These are phyloP conservation scores for Condylostylus longicornis DNA, from an alignment of 1,140 invertebrate species.

Conservation along the genomic window DNA sequence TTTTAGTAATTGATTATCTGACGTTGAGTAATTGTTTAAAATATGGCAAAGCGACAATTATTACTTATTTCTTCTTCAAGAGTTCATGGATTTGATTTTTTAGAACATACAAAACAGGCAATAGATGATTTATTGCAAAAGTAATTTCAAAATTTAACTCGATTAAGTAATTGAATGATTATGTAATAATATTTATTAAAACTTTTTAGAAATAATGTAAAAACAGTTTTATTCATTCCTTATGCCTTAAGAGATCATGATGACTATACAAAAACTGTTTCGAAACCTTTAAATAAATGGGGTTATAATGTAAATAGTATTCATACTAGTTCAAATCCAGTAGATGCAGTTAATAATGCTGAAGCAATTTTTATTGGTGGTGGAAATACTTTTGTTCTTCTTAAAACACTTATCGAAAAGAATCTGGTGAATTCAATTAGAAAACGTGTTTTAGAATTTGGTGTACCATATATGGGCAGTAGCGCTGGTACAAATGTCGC, in stretches of 20 bases:
- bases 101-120: conserved; percentile 50
- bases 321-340: conserved; percentile 40
- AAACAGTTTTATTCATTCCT: conserved; percentile 56
- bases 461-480: conserved; percentile 59
- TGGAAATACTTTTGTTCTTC: conserved; percentile 58
- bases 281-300: conserved; percentile 42
- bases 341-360: conserved; percentile 41
- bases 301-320: conserved; percentile 50
- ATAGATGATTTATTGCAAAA: conserved; percentile 44
- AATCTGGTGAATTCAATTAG: conserved; percentile 48
- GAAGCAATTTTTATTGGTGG: conserved; percentile 66
- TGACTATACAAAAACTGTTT: conserved; percentile 47
- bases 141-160: conserved; percentile 31
- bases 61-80: conserved; percentile 55
- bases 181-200: conserved; percentile 10
- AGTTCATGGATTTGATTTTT: conserved; percentile 45
- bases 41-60: conserved; percentile 32
- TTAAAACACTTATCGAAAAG: conserved; percentile 54
- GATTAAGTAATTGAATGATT: conserved; percentile 8
- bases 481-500: conserved; percentile 75
- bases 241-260: conserved; percentile 55
- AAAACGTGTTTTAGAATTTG: conserved; percentile 44
- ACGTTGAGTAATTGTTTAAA: too few species aligned
- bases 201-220: conserved; percentile 43
- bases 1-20: too few species aligned